These are phyloP conservation scores for Ricordea florida DNA, from an alignment of 92 coral and sea anemone genomes.

Conservation along the genomic window DNA sequence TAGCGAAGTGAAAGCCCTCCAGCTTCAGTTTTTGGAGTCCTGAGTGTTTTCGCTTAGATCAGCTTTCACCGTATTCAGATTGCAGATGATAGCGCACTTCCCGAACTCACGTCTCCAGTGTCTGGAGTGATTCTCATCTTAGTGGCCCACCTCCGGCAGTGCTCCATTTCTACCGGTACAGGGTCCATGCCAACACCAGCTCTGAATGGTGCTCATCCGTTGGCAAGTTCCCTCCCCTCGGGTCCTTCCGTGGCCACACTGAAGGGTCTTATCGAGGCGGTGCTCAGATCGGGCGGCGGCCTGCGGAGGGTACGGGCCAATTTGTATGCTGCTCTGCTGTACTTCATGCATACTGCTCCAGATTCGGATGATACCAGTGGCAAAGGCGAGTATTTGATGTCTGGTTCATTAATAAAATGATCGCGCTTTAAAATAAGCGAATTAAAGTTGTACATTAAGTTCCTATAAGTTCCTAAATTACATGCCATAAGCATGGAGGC, in stretches of 20 bases:
- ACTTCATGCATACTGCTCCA: conserved; percentile 91
- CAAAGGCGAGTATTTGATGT: conserved; percentile 15
- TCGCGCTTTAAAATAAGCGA: no score
- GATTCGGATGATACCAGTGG: conserved; percentile 61
- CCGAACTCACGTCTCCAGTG: conserved; percentile 90
- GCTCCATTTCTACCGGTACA: conserved; percentile 67
- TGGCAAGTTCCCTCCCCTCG: conserved; percentile 71
- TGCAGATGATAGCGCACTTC: conserved; percentile 82
- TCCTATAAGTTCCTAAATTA: no score
- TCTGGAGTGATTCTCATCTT: conserved; percentile 91
- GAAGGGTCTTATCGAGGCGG: conserved; percentile 86
- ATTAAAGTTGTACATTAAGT: no score
- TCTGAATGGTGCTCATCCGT: conserved; percentile 36
- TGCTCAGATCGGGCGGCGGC: conserved; percentile 91
- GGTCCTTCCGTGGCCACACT: conserved; percentile 87
- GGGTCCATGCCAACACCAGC: conserved; percentile 29
- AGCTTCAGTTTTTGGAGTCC: no score
- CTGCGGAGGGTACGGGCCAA: conserved; percentile 95
- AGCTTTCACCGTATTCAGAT: conserved; percentile 55
- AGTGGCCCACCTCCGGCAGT: conserved; percentile 91
- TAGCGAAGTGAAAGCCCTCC: no score
- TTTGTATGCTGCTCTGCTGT: conserved; percentile 91
- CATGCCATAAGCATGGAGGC: background rate
- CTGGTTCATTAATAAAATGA: no score
- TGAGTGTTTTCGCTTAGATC: no score